Evolutionary conservation across 2,113 vertebrate species (phyloP), one percentile per base, ranked within the genome.

Genomic region (Campylorhamphus procurvoides): DNA sequence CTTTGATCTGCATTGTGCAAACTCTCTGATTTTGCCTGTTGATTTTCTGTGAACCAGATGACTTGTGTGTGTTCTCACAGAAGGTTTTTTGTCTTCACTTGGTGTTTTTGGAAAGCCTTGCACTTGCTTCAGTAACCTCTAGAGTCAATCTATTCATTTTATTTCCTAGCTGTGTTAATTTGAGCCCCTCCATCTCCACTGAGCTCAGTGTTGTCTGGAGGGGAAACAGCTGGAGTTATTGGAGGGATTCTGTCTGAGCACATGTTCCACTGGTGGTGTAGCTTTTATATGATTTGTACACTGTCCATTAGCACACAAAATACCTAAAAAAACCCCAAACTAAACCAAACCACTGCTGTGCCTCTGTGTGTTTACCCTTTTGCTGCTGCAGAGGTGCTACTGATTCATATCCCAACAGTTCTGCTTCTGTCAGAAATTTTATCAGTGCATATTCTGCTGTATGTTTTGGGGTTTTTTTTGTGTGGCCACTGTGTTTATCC

Each of bases 21-120:
- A 7, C 24, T 18, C 31, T 8, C 10, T 58, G 28, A 7, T 39
- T 59, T 31, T 27, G 35, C 16, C 23, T 0, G 0, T 3, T 35
- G 4, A 4, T 33, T 58, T 64, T 50, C 35, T 50, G 37, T 47
- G 81, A 64, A 14, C n/a, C n/a, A 35, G 35, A 6, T 11, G 7
- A 20, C 31, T 60, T 24, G 6, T 37, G 12, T 31, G 7, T 0
- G 0, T 25, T 63, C 68, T 72, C 67, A 59, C 4, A 23, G 18
- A 7, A 52, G 79, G 3, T n/a, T 19, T n/a, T 19, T 46, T 29
- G 1, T 31, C 39, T 44, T 83, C 7, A 4, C 19, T 12, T 0
- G 0, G 4, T 49, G 71, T 5, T 46, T 76, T 8, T 52, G 28
- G 9, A 24, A 17, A 52, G 46, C 39, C 33, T 60, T 20, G 10